These are phyloP conservation scores for Salticus scenicus DNA, from an alignment of 2,888 invertebrate genomes.

Conservation along the genomic window DNA sequence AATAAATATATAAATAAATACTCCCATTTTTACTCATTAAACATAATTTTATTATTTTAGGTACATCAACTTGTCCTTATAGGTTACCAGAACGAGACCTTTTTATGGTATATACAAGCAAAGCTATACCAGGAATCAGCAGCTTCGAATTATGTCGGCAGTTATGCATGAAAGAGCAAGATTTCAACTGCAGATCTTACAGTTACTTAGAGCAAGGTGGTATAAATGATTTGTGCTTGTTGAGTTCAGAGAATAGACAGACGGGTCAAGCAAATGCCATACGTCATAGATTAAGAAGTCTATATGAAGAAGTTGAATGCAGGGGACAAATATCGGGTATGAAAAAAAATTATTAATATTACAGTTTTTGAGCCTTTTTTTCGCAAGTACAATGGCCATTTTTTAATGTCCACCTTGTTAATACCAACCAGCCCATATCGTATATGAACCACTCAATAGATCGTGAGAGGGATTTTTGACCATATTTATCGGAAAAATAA, in stretches of 20 bases:
- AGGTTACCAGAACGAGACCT: constrained; percentile 75
- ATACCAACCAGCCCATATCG: too few species aligned
- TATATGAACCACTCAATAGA: too few species aligned
- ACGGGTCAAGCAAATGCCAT: constrained; percentile 71
- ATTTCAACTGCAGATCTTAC: constrained; percentile 76
- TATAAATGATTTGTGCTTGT: constrained; percentile 78
- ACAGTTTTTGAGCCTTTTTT: too few species aligned
- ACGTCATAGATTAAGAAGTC: constrained; percentile 80
- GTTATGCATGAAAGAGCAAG: constrained; percentile 76
- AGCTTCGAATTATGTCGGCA: constrained; percentile 75
- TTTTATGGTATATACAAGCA: constrained; percentile 76
- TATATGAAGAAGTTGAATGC: constrained; percentile 84
- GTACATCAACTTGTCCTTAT: constrained; percentile 75
- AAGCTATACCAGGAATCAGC: constrained; percentile 73
- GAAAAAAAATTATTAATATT: background rate
- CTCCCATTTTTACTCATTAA: too few species aligned
- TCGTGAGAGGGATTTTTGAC: too few species aligned
- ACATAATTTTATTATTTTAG: constrained; percentile 22
- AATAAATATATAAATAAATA: too few species aligned
- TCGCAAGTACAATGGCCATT: too few species aligned
- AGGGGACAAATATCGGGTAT: constrained; percentile 45
- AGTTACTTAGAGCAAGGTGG: constrained; percentile 73
- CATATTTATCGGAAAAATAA: too few species aligned
- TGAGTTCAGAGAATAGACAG: constrained; percentile 85
- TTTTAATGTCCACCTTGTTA: too few species aligned